Conservation (phyloP, 1,140 invertebrate genomes). For the Ostrea denselamellosa region DNA sequence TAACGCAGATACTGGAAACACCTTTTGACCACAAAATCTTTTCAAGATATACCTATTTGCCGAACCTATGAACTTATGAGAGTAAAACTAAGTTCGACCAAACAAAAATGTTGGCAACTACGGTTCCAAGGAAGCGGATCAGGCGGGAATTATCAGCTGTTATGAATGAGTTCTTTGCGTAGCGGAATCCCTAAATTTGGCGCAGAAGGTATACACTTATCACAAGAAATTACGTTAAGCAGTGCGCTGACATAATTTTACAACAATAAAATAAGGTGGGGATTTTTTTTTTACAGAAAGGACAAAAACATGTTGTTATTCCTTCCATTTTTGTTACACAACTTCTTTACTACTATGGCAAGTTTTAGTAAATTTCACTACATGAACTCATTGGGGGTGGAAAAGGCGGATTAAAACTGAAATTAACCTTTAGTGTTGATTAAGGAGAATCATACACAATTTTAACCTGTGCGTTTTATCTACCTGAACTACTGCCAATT, state of each 20-base stretch:
- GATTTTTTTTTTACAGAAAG: neutral
- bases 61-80: conserved; percentile 19
- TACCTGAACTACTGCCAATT: neutral
- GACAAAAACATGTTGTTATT: conserved; percentile 14
- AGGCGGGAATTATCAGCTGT: conserved; percentile 17
- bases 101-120: conserved; percentile 20
- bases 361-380: neutral
- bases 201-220: conserved; percentile 4
- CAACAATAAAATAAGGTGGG: conserved; percentile 11
- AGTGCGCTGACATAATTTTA: conserved; percentile 17
- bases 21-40: conserved; percentile 21
- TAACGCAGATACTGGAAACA: neutral
- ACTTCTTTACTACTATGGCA: neutral
- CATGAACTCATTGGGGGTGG: neutral
- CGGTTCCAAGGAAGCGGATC: neutral
- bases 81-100: conserved; percentile 10
- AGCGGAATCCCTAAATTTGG: conserved; percentile 37
- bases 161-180: conserved; percentile 32
- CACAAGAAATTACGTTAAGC: conserved; percentile 21
- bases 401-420: neutral
- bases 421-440: neutral
- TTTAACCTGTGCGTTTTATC: neutral
- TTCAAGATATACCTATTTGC: conserved; percentile 13
- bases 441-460: neutral
- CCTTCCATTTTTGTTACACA: neutral